Evolutionary conservation across 53 echinoderm and acorn worm species (phyloP).

Genomic region (Holothuria leucospilota): DNA sequence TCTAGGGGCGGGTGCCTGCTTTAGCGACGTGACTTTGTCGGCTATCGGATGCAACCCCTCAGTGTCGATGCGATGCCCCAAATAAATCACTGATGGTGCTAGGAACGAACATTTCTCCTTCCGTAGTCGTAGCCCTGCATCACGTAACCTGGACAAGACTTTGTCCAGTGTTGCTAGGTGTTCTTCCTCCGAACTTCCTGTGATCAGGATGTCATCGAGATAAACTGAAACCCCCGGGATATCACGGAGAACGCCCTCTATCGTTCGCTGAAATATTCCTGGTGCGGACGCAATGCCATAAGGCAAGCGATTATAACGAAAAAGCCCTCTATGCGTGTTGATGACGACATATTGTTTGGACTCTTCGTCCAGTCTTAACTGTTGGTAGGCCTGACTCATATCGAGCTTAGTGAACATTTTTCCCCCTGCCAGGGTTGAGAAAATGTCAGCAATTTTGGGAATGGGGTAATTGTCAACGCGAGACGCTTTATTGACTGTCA

Average conservation of each 20-base stretch:
- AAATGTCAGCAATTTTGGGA: conserved; percentile 40
- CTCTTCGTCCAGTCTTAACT: conserved; percentile 22
- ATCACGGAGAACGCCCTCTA: conserved; percentile 47
- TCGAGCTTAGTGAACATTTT: conserved; percentile 64
- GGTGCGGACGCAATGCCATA: conserved; percentile 38
- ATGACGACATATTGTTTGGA: conserved; percentile 55
- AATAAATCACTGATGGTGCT: conserved; percentile 29
- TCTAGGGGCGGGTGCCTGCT: background rate
- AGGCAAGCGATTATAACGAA: conserved; percentile 26
- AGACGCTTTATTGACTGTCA: conserved; percentile 39
- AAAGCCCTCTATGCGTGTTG: conserved; percentile 38
- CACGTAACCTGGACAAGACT: too few species aligned
- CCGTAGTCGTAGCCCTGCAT: background rate
- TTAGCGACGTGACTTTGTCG: too few species aligned
- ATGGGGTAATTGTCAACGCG: conserved; percentile 42
- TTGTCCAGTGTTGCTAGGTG: background rate
- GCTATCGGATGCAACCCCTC: conserved; percentile 41
- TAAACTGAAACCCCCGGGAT: conserved; percentile 48
- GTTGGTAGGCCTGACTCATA: conserved; percentile 31
- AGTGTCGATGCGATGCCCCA: conserved; percentile 57
- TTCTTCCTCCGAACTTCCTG: conserved; percentile 43
- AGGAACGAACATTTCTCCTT: conserved; percentile 55
- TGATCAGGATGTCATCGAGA: conserved; percentile 62
- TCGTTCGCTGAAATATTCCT: conserved; percentile 48
- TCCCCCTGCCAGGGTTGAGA: conserved; percentile 41